A percentile compares a stretch with the other conserved stretches of the same genome.
Evolutionary conservation across 2,888 invertebrate species (phyloP).

Genomic region (Eledona agricola): DNA sequence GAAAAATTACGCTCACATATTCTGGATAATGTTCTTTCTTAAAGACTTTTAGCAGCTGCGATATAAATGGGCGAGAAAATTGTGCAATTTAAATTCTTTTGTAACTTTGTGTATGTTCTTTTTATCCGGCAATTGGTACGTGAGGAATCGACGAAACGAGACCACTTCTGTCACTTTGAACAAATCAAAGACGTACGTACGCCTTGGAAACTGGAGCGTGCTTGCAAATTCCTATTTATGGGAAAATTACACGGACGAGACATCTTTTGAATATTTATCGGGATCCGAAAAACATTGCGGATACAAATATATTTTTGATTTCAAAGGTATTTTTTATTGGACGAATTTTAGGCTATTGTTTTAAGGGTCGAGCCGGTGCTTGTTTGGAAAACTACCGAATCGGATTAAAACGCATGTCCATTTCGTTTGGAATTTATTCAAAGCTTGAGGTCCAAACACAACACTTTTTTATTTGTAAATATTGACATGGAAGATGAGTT

Average conservation of each 20-base stretch:
- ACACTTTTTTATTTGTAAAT: slow-evolving; percentile 15
- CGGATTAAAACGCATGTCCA: slow-evolving; percentile 11
- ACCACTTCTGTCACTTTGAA: slow-evolving; percentile 9
- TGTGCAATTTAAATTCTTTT: slow-evolving; percentile 43
- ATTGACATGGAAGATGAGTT: slow-evolving; percentile 13
- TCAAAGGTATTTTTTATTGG: not conserved
- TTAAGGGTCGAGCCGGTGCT: not conserved
- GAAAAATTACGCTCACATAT: slow-evolving; percentile 37
- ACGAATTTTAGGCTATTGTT: not conserved
- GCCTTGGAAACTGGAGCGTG: slow-evolving; percentile 8
- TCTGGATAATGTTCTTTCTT: slow-evolving; percentile 38
- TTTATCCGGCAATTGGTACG: slow-evolving; percentile 18
- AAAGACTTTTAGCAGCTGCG: slow-evolving; percentile 37
- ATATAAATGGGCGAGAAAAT: slow-evolving; percentile 41
- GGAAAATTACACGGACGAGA: too few relatives aligned
- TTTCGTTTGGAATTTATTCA: slow-evolving; percentile 7
- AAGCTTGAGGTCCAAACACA: slow-evolving; percentile 7
- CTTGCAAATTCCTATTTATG: slow-evolving; percentile 17
- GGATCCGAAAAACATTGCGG: too few relatives aligned
- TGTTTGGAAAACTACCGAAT: not conserved
- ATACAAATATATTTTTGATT: too few relatives aligned
- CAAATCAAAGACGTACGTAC: slow-evolving; percentile 20
- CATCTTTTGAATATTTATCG: slow-evolving; percentile 13
- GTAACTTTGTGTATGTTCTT: slow-evolving; percentile 25
- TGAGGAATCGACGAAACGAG: slow-evolving; percentile 19